Base-by-base conservation (phyloP, 2,888 invertebrate genomes). In the Sarcophaga variegata region DNA sequence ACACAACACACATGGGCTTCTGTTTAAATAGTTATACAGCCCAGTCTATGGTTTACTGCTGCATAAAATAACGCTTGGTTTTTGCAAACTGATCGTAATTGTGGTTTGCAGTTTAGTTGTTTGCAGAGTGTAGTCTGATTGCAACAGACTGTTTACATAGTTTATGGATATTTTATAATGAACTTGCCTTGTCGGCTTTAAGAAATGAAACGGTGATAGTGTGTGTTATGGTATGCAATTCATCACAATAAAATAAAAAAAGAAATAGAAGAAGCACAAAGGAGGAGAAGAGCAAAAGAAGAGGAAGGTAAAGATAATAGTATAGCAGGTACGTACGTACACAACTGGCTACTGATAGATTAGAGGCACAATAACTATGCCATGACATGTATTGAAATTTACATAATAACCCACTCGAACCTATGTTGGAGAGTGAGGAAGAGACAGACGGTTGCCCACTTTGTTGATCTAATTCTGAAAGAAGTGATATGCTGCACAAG, bases 61-160 rank as follows among this genome's bases (percentile, higher is more conserved):
- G 27, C 20, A 27, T 27, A 27, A 27, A 27, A 3, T 27, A 5
- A 27, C 27, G 27, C 5, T 5, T 27, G 79, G 22, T 45, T 3
- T 60, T 63, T 54, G 78, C 62, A 74, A 81, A 74, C 72, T 69
- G 69, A 77, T 85, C 77, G 47, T 77, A 63, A 69, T 74, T 81
- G 69, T 75, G 69, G 74, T 81, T 71, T 70, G 14, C 45, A 47
- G 27, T 63, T 77, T 0, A 49, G 27, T 59, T 75, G 64, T 69
- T 59, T 27, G 27, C 4, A 5, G 27, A 27, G 4, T 5, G 4
- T 27, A 27, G 25, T 25, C 2, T 25, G 25, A 3, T 25, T 25
- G 25, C 25, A 82, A 75, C 20, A 70, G 69, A 17, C 69, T 74
- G 45, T 72, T 27, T 14, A 45, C 27, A 54, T 20, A 63, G 37